A percentile compares a stretch with the other conserved stretches of the same genome.
phyloP scores from a whole-genome alignment of 2,888 invertebrate genomes.

The Stomorhina lunata region DNA sequence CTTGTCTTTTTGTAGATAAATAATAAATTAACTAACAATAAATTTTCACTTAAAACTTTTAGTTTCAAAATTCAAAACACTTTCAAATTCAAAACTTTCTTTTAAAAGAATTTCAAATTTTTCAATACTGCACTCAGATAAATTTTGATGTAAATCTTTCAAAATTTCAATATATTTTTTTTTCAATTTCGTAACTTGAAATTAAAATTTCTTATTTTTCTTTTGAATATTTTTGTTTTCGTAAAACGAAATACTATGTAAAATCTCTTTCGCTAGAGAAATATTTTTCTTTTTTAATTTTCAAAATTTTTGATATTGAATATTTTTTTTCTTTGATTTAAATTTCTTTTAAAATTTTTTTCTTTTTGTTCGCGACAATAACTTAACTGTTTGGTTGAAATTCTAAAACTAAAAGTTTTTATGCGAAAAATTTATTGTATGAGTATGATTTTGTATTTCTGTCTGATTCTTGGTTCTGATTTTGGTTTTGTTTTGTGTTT shows the following conservation, averaged over 20 bases:
- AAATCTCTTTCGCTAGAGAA: neutral
- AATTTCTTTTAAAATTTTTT: neutral
- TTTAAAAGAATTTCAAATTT: constrained; percentile 15
- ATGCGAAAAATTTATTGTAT: constrained; percentile 69
- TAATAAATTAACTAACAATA: no score
- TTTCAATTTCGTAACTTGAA: constrained; percentile 13
- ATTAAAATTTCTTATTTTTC: neutral
- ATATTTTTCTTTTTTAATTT: neutral
- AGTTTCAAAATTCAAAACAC: constrained; percentile 28
- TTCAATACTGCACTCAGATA: constrained; percentile 7
- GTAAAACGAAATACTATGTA: constrained; percentile 10
- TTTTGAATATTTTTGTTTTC: constrained; percentile 15
- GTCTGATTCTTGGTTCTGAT: constrained; percentile 39
- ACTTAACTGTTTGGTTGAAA: constrained; percentile 75
- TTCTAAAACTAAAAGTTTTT: constrained; percentile 76
- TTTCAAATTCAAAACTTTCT: constrained; percentile 29
- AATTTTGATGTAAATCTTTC: neutral
- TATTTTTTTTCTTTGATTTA: neutral
- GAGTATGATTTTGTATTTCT: constrained; percentile 33
- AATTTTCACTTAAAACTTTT: neutral
- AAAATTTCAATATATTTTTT: constrained; percentile 24
- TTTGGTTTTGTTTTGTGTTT: constrained; percentile 13
- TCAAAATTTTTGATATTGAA: constrained; percentile 15
- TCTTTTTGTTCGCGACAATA: constrained; percentile 72
- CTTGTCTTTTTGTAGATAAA: constrained; percentile 19